phyloP scores from a whole-genome alignment of 2,888 invertebrate genomes.

The Pristionchus exspectatus region DNA sequence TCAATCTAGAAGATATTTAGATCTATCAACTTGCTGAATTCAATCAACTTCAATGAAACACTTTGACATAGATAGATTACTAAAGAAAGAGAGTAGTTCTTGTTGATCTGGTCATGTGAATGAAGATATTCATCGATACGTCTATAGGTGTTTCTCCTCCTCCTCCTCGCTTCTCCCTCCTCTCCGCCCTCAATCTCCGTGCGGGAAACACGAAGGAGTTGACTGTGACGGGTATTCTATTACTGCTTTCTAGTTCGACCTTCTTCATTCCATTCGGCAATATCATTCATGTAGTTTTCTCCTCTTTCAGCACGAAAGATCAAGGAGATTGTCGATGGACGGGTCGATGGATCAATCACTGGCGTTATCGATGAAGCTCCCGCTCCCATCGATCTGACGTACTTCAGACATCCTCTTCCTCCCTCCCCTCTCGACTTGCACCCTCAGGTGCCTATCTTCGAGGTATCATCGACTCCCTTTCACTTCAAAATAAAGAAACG shows the following conservation, averaged over 20 bases:
- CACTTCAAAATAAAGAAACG: background rate
- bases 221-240: background rate
- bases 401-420: background rate
- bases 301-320: background rate
- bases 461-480: background rate
- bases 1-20: no score
- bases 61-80: background rate
- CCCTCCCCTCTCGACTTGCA: background rate
- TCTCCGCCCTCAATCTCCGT: background rate
- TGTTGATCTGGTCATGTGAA: background rate
- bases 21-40: background rate
- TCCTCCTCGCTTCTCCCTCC: background rate
- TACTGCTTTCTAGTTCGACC: background rate
- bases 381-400: background rate
- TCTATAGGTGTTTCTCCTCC: background rate
- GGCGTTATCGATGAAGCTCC: background rate
- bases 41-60: background rate
- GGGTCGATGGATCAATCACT: background rate
- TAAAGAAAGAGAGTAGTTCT: background rate
- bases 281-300: no score
- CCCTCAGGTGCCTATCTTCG: background rate
- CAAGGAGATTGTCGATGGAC: background rate
- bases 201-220: fast-evolving
- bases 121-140: background rate
- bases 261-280: background rate